Conservation (phyloP, 2,797 vertebrate genomes). For the Cynodonichthys magdalenae region DNA sequence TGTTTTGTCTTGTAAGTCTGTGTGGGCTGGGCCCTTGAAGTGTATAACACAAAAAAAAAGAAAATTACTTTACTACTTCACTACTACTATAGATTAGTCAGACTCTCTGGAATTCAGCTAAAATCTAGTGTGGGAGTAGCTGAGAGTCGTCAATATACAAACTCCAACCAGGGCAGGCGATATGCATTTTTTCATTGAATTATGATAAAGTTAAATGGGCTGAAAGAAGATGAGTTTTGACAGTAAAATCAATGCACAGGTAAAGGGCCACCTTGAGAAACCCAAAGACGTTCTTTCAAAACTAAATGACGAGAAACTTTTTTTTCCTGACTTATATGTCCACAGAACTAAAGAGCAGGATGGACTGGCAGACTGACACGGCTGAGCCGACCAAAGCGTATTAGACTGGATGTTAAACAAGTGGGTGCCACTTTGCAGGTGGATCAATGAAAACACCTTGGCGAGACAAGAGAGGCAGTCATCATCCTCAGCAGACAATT, state of each 20-base stretch:
- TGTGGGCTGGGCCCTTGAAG: no score
- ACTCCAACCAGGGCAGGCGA: no score
- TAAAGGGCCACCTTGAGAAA: not conserved
- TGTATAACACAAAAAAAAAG: no score
- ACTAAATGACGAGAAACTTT: no score
- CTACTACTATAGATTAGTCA: no score
- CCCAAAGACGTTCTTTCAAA: no score
- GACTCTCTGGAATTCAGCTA: no score
- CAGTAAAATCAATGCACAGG: conserved; percentile 26
- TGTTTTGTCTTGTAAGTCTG: no score
- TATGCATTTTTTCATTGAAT: not conserved
- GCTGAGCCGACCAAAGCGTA: conserved; percentile 51
- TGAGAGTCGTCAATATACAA: no score
- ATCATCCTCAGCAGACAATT: conserved; percentile 59
- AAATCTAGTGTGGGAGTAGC: no score
- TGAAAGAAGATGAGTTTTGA: conserved; percentile 37
- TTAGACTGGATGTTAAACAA: conserved; percentile 74
- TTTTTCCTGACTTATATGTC: no score
- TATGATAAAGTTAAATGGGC: conserved; percentile 59
- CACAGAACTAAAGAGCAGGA: conserved; percentile 25
- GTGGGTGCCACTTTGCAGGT: conserved; percentile 62
- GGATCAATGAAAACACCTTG: conserved; percentile 67
- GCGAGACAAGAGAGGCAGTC: conserved; percentile 34
- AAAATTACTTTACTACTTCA: no score
- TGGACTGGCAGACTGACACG: conserved; percentile 22